phyloP scores from a whole-genome alignment of 2,797 vertebrate genomes.

The Nannoperca obscura region DNA sequence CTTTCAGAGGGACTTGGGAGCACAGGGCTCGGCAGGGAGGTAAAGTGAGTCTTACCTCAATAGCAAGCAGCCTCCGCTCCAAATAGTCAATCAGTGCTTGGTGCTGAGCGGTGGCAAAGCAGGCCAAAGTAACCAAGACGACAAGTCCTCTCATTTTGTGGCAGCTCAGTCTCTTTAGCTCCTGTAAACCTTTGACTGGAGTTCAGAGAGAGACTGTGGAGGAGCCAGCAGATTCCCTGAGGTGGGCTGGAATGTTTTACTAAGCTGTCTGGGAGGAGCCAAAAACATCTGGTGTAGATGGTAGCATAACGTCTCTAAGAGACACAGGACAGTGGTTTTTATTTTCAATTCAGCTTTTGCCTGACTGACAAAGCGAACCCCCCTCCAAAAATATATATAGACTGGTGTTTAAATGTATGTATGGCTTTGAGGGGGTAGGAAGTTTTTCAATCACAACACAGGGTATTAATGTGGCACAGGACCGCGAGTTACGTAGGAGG shows the following conservation, averaged over 20 bases:
- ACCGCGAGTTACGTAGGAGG: slow-evolving; percentile 8
- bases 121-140: slow-evolving; percentile 83
- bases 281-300: slow-evolving; percentile 80
- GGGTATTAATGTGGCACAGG: slow-evolving; percentile 2
- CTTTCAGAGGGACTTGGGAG: slow-evolving; percentile 68
- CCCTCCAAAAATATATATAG: not conserved
- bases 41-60: slow-evolving; percentile 91
- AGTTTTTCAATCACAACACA: not conserved
- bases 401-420: not conserved
- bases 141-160: slow-evolving; percentile 82
- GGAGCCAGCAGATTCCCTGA: slow-evolving; percentile 76
- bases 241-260: slow-evolving; percentile 87
- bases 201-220: slow-evolving; percentile 57
- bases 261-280: slow-evolving; percentile 84
- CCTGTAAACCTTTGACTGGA: slow-evolving; percentile 51
- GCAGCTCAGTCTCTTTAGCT: slow-evolving; percentile 47
- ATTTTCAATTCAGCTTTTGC: slow-evolving; percentile 12
- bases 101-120: slow-evolving; percentile 86
- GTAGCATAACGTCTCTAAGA: slow-evolving; percentile 40
- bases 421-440: not conserved
- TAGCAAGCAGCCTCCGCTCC: slow-evolving; percentile 91
- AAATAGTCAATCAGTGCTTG: slow-evolving; percentile 96
- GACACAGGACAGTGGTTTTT: slow-evolving; percentile 23
- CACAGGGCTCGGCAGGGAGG: slow-evolving; percentile 69
- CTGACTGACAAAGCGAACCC: not conserved